Percentiles rank a stretch among this genome's conserved stretches.
Evolutionary conservation across 2,888 invertebrate genomes (phyloP).

Genomic region (Stomorhina lunata): DNA sequence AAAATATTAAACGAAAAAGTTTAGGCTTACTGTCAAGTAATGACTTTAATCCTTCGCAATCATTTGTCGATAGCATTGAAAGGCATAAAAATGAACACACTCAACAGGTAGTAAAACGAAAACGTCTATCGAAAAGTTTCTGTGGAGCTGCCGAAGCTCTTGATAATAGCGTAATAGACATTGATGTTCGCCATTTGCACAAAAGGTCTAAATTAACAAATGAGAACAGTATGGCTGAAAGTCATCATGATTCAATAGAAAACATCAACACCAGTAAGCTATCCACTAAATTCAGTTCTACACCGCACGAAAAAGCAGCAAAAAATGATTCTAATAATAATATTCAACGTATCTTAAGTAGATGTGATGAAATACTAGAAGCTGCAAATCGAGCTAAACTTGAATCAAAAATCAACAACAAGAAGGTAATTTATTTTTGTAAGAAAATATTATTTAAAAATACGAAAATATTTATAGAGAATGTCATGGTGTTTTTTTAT

Average conservation of each 20-base stretch:
- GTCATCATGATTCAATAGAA: slow-evolving; percentile 24
- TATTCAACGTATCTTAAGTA: slow-evolving; percentile 67
- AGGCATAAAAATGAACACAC: slow-evolving; percentile 61
- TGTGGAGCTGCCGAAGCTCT: slow-evolving; percentile 62
- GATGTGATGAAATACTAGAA: slow-evolving; percentile 73
- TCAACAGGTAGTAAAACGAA: slow-evolving; percentile 67
- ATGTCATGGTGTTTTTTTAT: too few relatives aligned
- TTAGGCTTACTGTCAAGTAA: slow-evolving; percentile 35
- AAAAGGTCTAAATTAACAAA: slow-evolving; percentile 52
- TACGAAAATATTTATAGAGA: not conserved
- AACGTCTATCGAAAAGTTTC: slow-evolving; percentile 74
- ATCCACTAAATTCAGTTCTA: slow-evolving; percentile 18
- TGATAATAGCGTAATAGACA: slow-evolving; percentile 49
- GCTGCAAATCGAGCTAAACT: slow-evolving; percentile 73
- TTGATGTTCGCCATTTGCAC: slow-evolving; percentile 40
- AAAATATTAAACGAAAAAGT: slow-evolving; percentile 53
- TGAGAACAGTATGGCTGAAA: slow-evolving; percentile 17
- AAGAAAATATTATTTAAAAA: too few relatives aligned
- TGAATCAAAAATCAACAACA: slow-evolving; percentile 69
- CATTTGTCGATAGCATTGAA: slow-evolving; percentile 73
- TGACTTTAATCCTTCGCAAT: slow-evolving; percentile 72
- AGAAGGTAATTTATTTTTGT: too few relatives aligned
- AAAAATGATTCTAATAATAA: slow-evolving; percentile 11
- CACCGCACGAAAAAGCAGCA: not conserved
- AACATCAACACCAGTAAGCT: slow-evolving; percentile 25